Conservation (phyloP, 2,113 vertebrate genomes). For the Sporophila hypoxantha region DNA sequence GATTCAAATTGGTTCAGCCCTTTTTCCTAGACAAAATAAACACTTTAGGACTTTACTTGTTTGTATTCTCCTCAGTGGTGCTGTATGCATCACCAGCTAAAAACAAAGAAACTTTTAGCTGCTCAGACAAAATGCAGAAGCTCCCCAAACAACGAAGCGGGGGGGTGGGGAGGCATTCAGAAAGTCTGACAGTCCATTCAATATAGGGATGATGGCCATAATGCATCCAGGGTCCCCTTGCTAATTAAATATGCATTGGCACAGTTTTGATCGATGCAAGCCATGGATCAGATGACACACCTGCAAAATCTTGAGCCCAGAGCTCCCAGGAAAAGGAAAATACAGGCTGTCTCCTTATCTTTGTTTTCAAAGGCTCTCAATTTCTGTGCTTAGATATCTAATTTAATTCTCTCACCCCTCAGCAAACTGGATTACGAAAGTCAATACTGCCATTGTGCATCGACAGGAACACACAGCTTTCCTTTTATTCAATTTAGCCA, state of each 20-base stretch:
- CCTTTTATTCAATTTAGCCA: conserved; percentile 85
- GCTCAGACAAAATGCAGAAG: conserved; percentile 83
- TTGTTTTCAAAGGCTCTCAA: conserved; percentile 84
- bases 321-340: conserved; percentile 80
- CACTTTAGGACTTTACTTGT: conserved; percentile 84
- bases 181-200: conserved; percentile 86
- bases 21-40: conserved; percentile 86
- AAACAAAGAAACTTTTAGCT: conserved; percentile 92
- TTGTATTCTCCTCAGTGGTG: conserved; percentile 86
- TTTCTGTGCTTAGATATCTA: conserved; percentile 87
- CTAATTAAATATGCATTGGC: conserved; percentile 96
- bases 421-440: conserved; percentile 88
- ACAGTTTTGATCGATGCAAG: conserved; percentile 86
- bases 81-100: conserved; percentile 90
- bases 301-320: conserved; percentile 87
- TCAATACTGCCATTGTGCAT: conserved; percentile 86
- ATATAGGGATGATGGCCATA: conserved; percentile 83
- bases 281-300: conserved; percentile 89
- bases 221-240: conserved; percentile 82
- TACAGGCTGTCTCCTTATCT: conserved; percentile 79
- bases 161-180: conserved; percentile 76
- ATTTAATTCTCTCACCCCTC: conserved; percentile 91
- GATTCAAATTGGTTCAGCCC: conserved; percentile 68
- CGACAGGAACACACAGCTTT: conserved; percentile 82
- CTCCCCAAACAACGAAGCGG: conserved; percentile 78